phyloP scores from a whole-genome alignment of 2,797 vertebrate genomes.

The Channa striata region DNA sequence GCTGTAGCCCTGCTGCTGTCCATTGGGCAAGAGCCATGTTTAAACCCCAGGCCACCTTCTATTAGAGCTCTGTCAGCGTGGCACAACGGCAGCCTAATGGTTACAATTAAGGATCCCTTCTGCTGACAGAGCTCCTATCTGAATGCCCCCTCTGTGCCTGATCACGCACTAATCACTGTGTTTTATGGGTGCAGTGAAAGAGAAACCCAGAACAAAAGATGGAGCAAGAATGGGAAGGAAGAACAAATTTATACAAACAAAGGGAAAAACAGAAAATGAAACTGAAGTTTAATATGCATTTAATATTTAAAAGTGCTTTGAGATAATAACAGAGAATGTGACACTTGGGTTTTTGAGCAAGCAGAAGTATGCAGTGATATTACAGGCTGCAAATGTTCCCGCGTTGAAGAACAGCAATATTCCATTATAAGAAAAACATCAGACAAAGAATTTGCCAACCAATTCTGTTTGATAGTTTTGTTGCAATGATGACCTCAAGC shows the following conservation, averaged over 20 bases:
- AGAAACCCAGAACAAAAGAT: conserved; percentile 33
- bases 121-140: conserved; percentile 72
- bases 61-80: conserved; percentile 67
- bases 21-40: conserved; percentile 64
- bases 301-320: conserved; percentile 15
- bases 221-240: conserved; percentile 29
- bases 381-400: conserved; percentile 5
- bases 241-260: conserved; percentile 7
- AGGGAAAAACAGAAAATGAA: not conserved
- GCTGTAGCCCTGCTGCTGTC: conserved; percentile 49
- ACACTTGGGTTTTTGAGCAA: conserved; percentile 21
- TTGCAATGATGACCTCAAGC: conserved; percentile 21
- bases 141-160: conserved; percentile 53
- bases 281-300: conserved; percentile 14
- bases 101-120: conserved; percentile 81
- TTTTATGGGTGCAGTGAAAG: conserved; percentile 61
- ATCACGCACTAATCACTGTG: conserved; percentile 78
- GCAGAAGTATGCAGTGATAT: conserved; percentile 7
- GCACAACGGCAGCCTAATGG: conserved; percentile 75
- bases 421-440: conserved; percentile 6
- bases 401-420: conserved; percentile 5
- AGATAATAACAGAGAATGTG: conserved; percentile 17
- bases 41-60: conserved; percentile 67
- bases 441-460: conserved; percentile 15
- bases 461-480: conserved; percentile 21